Percentiles rank a stretch among this genome's conserved stretches.
These are phyloP conservation scores for Panthera tigris DNA, from an alignment of 2,113 vertebrate genomes.

Conservation along the genomic window DNA sequence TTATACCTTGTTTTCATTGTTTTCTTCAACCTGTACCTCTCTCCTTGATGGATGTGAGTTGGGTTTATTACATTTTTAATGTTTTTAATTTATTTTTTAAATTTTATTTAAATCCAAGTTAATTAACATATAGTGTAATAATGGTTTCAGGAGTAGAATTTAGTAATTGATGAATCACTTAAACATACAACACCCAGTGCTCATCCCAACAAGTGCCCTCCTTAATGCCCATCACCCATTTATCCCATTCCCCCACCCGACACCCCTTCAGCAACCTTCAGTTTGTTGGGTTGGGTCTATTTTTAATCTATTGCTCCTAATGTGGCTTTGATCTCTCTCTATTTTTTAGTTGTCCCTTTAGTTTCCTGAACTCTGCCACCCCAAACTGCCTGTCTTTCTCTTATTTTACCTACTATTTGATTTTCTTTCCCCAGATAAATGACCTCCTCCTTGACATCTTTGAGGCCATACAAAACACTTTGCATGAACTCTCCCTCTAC, in stretches of 20 bases:
- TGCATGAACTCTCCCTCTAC: neutral
- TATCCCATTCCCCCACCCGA: no score
- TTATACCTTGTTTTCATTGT: neutral
- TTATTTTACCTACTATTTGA: neutral
- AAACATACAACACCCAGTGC: no score
- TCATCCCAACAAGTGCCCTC: no score
- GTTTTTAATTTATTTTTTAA: no score
- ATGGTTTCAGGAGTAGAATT: no score
- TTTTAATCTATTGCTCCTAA: neutral
- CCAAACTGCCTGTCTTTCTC: neutral
- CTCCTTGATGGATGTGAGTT: neutral
- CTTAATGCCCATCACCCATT: no score
- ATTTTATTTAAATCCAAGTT: no score
- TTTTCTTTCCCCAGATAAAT: neutral
- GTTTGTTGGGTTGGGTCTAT: neutral
- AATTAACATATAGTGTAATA: no score
- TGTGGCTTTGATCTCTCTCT: neutral
- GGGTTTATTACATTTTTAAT: neutral
- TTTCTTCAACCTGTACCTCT: neutral
- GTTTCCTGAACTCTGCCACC: neutral
- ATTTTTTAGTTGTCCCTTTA: neutral
- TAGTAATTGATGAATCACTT: no score
- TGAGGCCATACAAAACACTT: neutral
- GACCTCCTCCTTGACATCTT: neutral
- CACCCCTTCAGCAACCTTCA: no score